Conservation (phyloP, 2,888 invertebrate species). For the Platycnemis pennipes region DNA sequence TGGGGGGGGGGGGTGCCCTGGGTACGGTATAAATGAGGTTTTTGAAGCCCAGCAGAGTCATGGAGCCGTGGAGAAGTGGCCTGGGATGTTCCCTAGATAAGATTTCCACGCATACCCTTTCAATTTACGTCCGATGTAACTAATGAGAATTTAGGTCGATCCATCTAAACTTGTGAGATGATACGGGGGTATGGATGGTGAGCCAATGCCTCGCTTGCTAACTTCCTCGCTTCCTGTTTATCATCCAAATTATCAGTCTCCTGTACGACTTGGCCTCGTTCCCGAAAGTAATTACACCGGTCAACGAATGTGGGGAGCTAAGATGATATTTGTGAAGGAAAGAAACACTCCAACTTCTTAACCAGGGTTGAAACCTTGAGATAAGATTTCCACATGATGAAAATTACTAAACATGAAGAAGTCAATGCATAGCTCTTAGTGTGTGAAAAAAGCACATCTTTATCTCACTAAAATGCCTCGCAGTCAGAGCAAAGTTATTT, state of each 20-base stretch:
- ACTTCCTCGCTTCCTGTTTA: conserved; percentile 3
- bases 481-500: too few species aligned
- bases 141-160: conserved; percentile 13
- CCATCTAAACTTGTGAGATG: conserved; percentile 34
- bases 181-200: background rate
- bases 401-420: too few species aligned
- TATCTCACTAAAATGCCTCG: too few species aligned
- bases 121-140: conserved; percentile 23
- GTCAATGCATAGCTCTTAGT: too few species aligned
- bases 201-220: background rate
- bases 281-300: background rate
- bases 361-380: too few species aligned
- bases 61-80: background rate
- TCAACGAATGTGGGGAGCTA: background rate
- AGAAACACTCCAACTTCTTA: too few species aligned
- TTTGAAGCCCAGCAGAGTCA: background rate
- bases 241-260: background rate
- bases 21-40: conserved; percentile 28
- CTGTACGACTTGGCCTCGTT: background rate
- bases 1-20: background rate
- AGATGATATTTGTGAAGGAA: background rate
- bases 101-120: conserved; percentile 30
- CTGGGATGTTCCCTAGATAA: background rate
- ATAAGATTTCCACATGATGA: too few species aligned
- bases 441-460: too few species aligned